These are phyloP conservation scores for Poeciliopsis infans DNA, from an alignment of 2,797 vertebrate species.

Conservation along the genomic window DNA sequence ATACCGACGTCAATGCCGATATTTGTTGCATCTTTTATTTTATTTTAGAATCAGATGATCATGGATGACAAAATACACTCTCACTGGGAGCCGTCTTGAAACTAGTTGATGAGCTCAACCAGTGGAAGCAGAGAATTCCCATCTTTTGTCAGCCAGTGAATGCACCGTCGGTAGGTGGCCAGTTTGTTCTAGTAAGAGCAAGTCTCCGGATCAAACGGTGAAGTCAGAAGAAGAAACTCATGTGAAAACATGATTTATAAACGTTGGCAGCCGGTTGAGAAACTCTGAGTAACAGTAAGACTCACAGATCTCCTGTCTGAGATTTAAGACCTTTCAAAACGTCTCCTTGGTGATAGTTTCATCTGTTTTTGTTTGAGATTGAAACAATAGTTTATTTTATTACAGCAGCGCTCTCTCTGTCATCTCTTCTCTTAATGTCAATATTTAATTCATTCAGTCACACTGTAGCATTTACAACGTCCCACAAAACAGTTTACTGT, in stretches of 20 bases:
- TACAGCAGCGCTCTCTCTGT: background rate
- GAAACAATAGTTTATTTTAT: background rate
- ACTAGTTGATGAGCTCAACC: background rate
- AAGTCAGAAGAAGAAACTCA: background rate
- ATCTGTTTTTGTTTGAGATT: background rate
- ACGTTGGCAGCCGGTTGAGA: background rate
- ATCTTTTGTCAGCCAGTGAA: background rate
- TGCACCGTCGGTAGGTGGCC: background rate
- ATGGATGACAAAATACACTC: background rate
- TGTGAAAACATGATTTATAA: slow-evolving; percentile 3
- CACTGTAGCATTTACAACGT: background rate
- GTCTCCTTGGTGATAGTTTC: background rate
- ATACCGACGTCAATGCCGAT: background rate
- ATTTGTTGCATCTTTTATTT: background rate
- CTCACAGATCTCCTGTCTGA: background rate
- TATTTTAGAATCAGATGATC: background rate
- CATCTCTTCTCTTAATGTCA: background rate
- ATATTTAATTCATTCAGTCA: background rate
- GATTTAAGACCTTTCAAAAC: background rate
- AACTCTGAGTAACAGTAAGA: background rate
- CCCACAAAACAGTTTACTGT: background rate
- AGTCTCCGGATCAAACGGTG: background rate
- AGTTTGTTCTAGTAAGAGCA: background rate
- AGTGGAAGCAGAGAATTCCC: background rate
- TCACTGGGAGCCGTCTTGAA: background rate